These are phyloP conservation scores for Trilocha varians DNA, from an alignment of 2,888 invertebrate genomes.

Conservation along the genomic window DNA sequence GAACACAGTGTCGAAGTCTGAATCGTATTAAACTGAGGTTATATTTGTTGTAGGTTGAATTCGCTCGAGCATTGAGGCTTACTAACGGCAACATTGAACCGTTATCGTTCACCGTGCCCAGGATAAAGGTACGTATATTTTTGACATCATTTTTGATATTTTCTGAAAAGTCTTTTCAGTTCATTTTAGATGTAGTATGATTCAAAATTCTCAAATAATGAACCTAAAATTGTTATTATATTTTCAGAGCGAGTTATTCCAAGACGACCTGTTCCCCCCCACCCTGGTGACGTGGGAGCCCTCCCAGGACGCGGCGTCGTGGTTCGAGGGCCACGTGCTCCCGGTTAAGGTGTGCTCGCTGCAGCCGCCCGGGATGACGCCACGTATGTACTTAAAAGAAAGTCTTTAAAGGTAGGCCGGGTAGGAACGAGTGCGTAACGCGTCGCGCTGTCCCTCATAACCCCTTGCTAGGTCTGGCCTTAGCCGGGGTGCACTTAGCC, in stretches of 20 bases:
- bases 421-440: no score
- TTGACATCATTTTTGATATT: background rate
- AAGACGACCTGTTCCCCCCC: slow-evolving; percentile 97
- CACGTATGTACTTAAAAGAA: slow-evolving; percentile 73
- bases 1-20: no score
- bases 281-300: slow-evolving; percentile 91
- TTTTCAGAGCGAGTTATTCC: slow-evolving; percentile 90
- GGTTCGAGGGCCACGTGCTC: slow-evolving; percentile 82
- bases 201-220: no score
- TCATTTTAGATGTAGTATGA: no score
- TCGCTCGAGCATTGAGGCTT: slow-evolving; percentile 92
- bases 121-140: slow-evolving; percentile 82
- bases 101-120: slow-evolving; percentile 94
- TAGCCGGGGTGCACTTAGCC: no score
- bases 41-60: slow-evolving; percentile 80
- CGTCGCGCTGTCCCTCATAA: no score
- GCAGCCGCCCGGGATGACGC: slow-evolving; percentile 91
- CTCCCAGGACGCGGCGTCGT: slow-evolving; percentile 80
- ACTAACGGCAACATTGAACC: slow-evolving; percentile 96
- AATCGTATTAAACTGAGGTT: no score
- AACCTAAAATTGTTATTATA: no score
- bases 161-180: no score
- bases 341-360: slow-evolving; percentile 78
- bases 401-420: no score
- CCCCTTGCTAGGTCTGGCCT: no score